Percentiles rank a stretch among this genome's conserved stretches.
Evolutionary conservation across 2,888 invertebrate species (phyloP).

Genomic region (Sinopyrophorus schimmeli): DNA sequence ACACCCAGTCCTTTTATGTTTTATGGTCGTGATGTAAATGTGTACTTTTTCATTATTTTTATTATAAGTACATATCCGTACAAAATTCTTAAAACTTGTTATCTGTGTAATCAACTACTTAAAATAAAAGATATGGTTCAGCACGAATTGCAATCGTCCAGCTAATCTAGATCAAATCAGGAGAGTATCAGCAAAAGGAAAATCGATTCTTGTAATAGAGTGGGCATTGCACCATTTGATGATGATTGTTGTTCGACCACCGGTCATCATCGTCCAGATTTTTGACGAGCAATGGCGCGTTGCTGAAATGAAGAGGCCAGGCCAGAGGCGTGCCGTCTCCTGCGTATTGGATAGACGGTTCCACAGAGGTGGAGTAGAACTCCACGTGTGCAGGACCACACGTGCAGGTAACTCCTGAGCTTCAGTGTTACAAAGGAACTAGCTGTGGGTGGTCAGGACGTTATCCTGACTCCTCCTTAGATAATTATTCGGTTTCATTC

Average conservation of each 20-base stretch:
- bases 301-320: slow-evolving; percentile 39
- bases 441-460: slow-evolving; percentile 52
- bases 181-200: no score
- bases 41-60: no score
- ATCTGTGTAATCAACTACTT: no score
- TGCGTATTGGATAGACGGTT: slow-evolving; percentile 41
- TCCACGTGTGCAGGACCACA: slow-evolving; percentile 52
- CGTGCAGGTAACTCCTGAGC: slow-evolving; percentile 44
- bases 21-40: no score
- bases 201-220: no score
- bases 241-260: slow-evolving; percentile 24
- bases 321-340: slow-evolving; percentile 42
- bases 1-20: no score
- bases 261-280: slow-evolving; percentile 35
- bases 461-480: slow-evolving; percentile 48
- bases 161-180: no score
- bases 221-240: slow-evolving; percentile 10
- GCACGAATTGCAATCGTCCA: no score
- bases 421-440: slow-evolving; percentile 51
- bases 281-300: slow-evolving; percentile 50
- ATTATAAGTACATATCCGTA: no score
- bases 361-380: slow-evolving; percentile 41
- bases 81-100: no score
- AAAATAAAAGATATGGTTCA: no score
- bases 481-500: slow-evolving; percentile 44